Base-by-base conservation (phyloP, 2,797 vertebrate species). In the Smutsia gigantea region DNA sequence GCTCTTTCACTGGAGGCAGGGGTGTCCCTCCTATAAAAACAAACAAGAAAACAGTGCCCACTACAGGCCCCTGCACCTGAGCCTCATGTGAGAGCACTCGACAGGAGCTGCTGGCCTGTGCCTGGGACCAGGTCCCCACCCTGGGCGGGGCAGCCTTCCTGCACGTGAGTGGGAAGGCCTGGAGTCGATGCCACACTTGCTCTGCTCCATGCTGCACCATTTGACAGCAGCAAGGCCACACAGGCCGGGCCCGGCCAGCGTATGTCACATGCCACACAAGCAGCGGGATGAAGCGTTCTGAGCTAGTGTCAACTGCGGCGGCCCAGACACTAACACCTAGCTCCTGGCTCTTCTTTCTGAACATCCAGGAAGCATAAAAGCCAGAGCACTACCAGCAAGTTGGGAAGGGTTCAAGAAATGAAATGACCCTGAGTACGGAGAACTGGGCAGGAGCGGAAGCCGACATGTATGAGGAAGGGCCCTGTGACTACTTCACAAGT, bases 81-180 rank as follows among this genome's bases (percentile, higher is more conserved):
- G 49, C 37, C 46, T 8, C 15, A 15, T 19, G 4, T 7, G 29
- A 57, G 31, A 42, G 34, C 9, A 9, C 7, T 0, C 6, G 7
- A 8, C 1, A 4, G 23, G 29, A 77, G n/a, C 39, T 6, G 2
- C 37, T 0, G 53, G 46, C 64, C 46, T 1, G 39, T 12, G 39
- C 34, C 75, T 0, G 0, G 2, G 69, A 15, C 29, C 75, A 11
- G 31, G 59, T 4, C 68, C 75, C 19, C 1, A 15, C 46, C 46
- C 46, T 39, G 23, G 0, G 0, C 51, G 8, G 23, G 1, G 39
- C 39, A 10, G 19, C 68, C 83, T 14, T 66, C 46, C 2, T 0
- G 19, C 31, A 7, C 0, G 9, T 1, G 2, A 55, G 34, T 29
- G 25, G 46, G n/a, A 29, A 23, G 1, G 1, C 8, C 27, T 2